phyloP scores from a whole-genome alignment of 2,888 invertebrate genomes.

The Antheraea yamamai region DNA sequence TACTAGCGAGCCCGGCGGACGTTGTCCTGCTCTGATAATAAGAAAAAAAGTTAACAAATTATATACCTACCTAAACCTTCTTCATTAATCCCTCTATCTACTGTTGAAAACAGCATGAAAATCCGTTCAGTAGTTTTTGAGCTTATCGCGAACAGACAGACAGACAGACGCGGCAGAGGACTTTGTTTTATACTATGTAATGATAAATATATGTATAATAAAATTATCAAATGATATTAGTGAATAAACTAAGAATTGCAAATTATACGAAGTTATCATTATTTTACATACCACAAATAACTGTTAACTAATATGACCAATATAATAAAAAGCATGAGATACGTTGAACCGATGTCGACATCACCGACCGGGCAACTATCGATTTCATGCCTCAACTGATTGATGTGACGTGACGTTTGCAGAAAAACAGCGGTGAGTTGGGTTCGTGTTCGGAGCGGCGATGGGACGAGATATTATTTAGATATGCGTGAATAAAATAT shows the following conservation, averaged over 20 bases:
- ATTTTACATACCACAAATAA: not conserved
- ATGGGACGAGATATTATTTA: not conserved
- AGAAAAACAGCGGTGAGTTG: slow-evolving; percentile 30
- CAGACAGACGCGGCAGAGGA: too few relatives aligned
- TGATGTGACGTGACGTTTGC: slow-evolving; percentile 45
- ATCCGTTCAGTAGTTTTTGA: too few relatives aligned
- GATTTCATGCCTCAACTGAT: slow-evolving; percentile 55
- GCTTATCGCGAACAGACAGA: too few relatives aligned
- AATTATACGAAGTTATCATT: not conserved
- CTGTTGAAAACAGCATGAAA: too few relatives aligned
- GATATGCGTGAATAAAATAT: slow-evolving; percentile 1
- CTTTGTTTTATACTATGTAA: too few relatives aligned
- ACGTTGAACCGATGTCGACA: slow-evolving; percentile 29
- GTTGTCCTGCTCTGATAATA: too few relatives aligned
- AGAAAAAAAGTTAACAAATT: too few relatives aligned
- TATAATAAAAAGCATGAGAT: slow-evolving; percentile 1
- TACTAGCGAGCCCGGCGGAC: too few relatives aligned
- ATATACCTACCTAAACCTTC: too few relatives aligned
- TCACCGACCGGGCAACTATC: slow-evolving; percentile 37
- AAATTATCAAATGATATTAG: too few relatives aligned
- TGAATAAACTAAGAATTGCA: not conserved
- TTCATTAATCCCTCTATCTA: too few relatives aligned
- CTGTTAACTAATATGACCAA: not conserved
- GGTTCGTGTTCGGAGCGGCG: slow-evolving; percentile 4
- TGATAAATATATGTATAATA: too few relatives aligned